A percentile compares a stretch with the other conserved stretches of the same genome.
Evolutionary conservation across 2,888 invertebrate genomes (phyloP).

Genomic region (Hydropsyche betteni): DNA sequence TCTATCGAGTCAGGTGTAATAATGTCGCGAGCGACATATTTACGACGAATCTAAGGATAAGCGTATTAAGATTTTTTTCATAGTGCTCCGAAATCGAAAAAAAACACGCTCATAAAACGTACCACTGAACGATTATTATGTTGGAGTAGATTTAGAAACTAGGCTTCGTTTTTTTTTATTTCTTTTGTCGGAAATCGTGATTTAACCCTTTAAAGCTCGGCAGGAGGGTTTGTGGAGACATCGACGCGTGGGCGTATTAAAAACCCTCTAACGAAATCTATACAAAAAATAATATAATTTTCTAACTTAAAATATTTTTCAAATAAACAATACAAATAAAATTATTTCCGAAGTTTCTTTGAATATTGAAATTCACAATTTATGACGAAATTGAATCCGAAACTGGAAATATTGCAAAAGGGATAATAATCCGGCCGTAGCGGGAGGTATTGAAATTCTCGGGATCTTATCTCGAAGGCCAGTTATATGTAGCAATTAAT

Average conservation of each 20-base stretch:
- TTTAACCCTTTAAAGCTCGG: neutral
- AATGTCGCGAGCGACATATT: conserved; percentile 41
- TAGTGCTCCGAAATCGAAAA: conserved; percentile 8
- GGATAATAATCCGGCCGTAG: no score
- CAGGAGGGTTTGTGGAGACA: conserved; percentile 26
- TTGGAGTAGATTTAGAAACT: neutral
- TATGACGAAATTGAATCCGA: no score
- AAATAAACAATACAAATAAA: no score
- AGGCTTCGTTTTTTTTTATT: neutral
- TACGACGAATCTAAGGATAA: conserved; percentile 41
- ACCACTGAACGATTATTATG: no score
- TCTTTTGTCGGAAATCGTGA: neutral
- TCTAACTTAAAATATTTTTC: no score
- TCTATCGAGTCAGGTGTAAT: conserved; percentile 24
- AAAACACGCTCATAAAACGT: neutral
- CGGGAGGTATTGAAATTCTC: neutral
- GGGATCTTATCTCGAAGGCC: conserved; percentile 4
- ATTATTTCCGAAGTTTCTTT: no score
- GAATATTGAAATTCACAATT: no score
- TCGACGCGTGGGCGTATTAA: conserved; percentile 30
- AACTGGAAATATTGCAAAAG: no score
- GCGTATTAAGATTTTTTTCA: conserved; percentile 26
- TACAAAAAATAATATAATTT: no score
- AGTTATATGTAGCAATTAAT: conserved; percentile 19
- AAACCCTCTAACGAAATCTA: neutral